A percentile compares a stretch with the other conserved stretches of the same genome.
These are phyloP conservation scores for Sympetrum striolatum DNA, from an alignment of 2,888 invertebrate species.

Conservation along the genomic window DNA sequence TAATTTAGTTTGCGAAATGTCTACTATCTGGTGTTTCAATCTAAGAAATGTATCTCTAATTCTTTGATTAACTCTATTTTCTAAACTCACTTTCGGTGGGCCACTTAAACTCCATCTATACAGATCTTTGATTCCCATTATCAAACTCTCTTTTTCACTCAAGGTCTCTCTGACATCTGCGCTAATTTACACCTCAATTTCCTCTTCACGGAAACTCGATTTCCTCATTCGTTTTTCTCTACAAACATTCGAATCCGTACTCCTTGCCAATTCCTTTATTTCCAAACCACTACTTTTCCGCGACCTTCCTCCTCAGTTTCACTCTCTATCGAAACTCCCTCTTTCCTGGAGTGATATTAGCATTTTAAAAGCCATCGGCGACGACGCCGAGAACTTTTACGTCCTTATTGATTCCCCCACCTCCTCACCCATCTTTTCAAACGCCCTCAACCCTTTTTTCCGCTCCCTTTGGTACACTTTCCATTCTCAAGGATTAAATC, in stretches of 20 bases:
- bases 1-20: too few relatives aligned
- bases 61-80: too few relatives aligned
- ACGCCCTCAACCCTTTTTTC: not conserved
- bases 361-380: constrained; percentile 18
- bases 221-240: not conserved
- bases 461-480: not conserved
- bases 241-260: not conserved
- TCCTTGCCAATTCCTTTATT: not conserved
- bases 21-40: too few relatives aligned
- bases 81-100: too few relatives aligned
- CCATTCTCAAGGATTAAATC: not conserved
- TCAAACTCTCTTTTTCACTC: not conserved
- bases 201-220: not conserved
- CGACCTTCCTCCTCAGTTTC: not conserved
- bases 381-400: not conserved
- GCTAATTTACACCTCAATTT: not conserved
- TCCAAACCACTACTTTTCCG: not conserved
- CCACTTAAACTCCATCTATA: not conserved
- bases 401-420: not conserved
- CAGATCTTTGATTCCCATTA: too few relatives aligned
- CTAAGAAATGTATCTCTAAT: too few relatives aligned
- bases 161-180: not conserved
- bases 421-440: not conserved
- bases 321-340: not conserved
- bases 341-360: not conserved